A percentile compares a stretch with the other conserved stretches of the same genome.
phyloP scores from a whole-genome alignment of 2,888 invertebrate species.

The Chalcosyrphus nemorum region DNA sequence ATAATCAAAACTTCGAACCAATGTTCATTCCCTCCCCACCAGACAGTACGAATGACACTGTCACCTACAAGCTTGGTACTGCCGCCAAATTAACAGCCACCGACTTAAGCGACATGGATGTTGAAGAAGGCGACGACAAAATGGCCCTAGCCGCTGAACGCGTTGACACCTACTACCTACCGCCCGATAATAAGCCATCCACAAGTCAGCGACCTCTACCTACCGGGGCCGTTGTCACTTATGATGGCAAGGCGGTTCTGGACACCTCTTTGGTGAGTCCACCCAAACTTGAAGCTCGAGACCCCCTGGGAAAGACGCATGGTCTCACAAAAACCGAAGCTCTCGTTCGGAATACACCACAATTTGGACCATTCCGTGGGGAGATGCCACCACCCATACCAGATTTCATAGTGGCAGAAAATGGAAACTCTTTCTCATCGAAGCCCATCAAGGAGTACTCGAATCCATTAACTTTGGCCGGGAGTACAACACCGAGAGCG shows the following conservation, averaged over 20 bases:
- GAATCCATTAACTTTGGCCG: constrained; percentile 68
- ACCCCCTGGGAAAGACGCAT: constrained; percentile 74
- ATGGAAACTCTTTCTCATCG: constrained; percentile 76
- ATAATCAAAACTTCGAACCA: constrained; percentile 88
- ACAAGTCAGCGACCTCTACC: constrained; percentile 77
- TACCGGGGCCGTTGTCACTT: constrained; percentile 87
- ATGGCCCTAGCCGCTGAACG: constrained; percentile 88
- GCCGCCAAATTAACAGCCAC: constrained; percentile 80
- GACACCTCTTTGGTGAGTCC: constrained; percentile 85
- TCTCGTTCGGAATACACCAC: constrained; percentile 86
- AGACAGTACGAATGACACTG: constrained; percentile 84
- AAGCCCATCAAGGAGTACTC: constrained; percentile 76
- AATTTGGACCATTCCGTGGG: constrained; percentile 89
- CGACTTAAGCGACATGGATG: constrained; percentile 82
- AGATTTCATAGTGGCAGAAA: constrained; percentile 80
- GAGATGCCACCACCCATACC: constrained; percentile 86
- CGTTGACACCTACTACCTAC: constrained; percentile 88
- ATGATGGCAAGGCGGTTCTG: constrained; percentile 89
- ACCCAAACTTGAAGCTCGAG: constrained; percentile 77
- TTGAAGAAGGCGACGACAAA: constrained; percentile 82
- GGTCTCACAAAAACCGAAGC: constrained; percentile 84
- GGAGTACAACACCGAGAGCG: constrained; percentile 35
- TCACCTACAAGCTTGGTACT: constrained; percentile 76
- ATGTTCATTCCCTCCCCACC: constrained; percentile 91
- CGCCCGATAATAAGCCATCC: constrained; percentile 84